Evolutionary conservation across 2,113 vertebrate genomes (phyloP).

Genomic region (Andinoacara biseriatus): DNA sequence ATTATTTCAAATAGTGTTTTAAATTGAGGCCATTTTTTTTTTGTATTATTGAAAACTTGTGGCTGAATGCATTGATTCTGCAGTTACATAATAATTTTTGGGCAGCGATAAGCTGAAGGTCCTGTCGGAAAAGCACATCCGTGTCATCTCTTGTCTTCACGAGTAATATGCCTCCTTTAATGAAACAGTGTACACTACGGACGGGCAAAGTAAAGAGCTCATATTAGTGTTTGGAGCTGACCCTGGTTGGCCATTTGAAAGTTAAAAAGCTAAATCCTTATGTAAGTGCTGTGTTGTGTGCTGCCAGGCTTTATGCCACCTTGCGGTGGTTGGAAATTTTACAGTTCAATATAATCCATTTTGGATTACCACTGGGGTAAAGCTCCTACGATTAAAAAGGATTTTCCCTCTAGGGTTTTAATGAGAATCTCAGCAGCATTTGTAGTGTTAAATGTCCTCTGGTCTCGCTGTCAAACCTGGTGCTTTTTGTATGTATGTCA

Average conservation of each 20-base stretch:
- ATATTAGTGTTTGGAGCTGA: not conserved
- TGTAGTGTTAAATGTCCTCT: constrained; percentile 27
- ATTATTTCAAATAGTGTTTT: not conserved
- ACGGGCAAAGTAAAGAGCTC: not conserved
- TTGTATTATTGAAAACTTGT: not conserved
- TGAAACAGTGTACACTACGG: not conserved
- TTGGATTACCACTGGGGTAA: constrained; percentile 68
- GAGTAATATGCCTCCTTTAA: not conserved
- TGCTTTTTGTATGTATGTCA: constrained; percentile 28
- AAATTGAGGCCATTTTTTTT: not conserved
- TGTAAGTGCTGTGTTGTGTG: not conserved
- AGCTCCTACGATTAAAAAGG: constrained; percentile 68
- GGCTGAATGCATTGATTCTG: not conserved
- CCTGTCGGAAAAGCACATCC: not conserved
- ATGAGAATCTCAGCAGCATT: constrained; percentile 69
- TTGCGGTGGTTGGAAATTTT: constrained; percentile 35
- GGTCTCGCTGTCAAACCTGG: constrained; percentile 29
- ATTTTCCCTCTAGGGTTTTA: constrained; percentile 70
- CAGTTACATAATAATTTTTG: not conserved
- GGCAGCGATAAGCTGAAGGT: not conserved
- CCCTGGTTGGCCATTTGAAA: not conserved
- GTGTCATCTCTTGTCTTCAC: not conserved
- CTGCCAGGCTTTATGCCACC: constrained; percentile 48
- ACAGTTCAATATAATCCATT: constrained; percentile 51
- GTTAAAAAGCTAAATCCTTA: not conserved